Evolutionary conservation across 2,797 vertebrate species (phyloP), one percentile per base, ranked within the genome.

Genomic region (Mionectes olivaceus): DNA sequence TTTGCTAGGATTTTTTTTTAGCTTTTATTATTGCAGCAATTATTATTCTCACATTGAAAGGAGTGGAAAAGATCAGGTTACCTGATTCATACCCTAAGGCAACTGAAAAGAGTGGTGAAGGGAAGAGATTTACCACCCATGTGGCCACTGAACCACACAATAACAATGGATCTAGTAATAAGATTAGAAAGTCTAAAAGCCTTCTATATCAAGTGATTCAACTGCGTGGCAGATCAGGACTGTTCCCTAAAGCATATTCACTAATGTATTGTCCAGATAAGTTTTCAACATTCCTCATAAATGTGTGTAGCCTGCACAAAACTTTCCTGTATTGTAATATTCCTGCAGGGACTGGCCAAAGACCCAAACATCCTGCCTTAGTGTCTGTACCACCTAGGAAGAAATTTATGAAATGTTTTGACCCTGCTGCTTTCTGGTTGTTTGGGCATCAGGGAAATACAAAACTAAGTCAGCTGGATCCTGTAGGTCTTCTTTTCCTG

Each of bases 381-480:
- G 13, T 83, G 55, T 79, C 91, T 76, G 63, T 76, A 96, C 94
- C 94, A 93, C 96, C 96, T 92, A 96, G 89, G 94, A 96, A 94
- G 92, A 97, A 92, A 94, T 94, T 94, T 92, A 92, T 96, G 79
- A 94, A 95, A 96, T 73, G 28, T 27, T 92, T 93, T 91, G 59
- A 63, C 91, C 94, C 74, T 90, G 87, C 85, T 96, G 94, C 79
- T 96, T 95, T 96, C 94, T 11, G 2, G 69, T 90, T 92, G 44
- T 90, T 96, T 86, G 82, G 85, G 91, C 91, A 92, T 91, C 47
- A 84, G 92, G 91, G 96, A 96, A 96, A 95, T 82, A 91, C 88
- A 87, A 91, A 95, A 92, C 95, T 88, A 89, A 94, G 71, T 83
- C 60, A 9, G 55, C 63, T 96, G 85, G 73, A 94, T 82, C 50